Conservation (phyloP, 2,888 invertebrate genomes). For the Cheilosia vulpina region DNA sequence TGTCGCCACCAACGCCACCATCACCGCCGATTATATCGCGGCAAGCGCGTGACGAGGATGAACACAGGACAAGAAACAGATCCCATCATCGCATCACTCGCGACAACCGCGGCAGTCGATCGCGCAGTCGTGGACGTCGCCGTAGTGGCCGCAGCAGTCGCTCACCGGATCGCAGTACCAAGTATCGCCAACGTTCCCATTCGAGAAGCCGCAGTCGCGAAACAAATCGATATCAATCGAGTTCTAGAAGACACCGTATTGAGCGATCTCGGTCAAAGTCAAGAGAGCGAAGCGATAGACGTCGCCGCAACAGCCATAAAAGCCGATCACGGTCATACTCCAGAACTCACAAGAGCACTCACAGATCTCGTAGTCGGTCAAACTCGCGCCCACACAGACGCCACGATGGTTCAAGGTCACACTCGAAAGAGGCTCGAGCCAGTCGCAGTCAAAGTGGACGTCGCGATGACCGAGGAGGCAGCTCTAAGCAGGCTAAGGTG, state of each 20-base stretch:
- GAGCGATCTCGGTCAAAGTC: slow-evolving; percentile 61
- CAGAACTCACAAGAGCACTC: slow-evolving; percentile 12
- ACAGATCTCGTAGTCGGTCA: slow-evolving; percentile 62
- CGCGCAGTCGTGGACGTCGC: slow-evolving; percentile 75
- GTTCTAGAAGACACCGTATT: slow-evolving; percentile 38
- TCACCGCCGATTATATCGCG: slow-evolving; percentile 76
- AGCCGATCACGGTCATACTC: slow-evolving; percentile 65
- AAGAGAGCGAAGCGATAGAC: slow-evolving; percentile 26
- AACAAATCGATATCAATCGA: slow-evolving; percentile 44
- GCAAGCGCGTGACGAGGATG: slow-evolving; percentile 74
- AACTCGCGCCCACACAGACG: slow-evolving; percentile 72
- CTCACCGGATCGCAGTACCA: slow-evolving; percentile 29
- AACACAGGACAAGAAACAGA: slow-evolving; percentile 69
- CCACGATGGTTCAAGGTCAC: slow-evolving; percentile 53
- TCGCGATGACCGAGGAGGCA: slow-evolving; percentile 24
- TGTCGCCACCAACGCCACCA: slow-evolving; percentile 74
- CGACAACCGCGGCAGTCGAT: slow-evolving; percentile 76
- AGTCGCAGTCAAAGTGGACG: slow-evolving; percentile 54
- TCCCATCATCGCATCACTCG: slow-evolving; percentile 72
- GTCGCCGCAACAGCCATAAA: slow-evolving; percentile 51
- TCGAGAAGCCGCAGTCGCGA: slow-evolving; percentile 57
- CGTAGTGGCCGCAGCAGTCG: slow-evolving; percentile 31
- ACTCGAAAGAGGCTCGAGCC: slow-evolving; percentile 16
- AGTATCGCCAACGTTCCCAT: slow-evolving; percentile 42
- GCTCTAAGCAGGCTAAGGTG: slow-evolving; percentile 51